Evolutionary conservation across 2,113 vertebrate species (phyloP).

Genomic region (Tetrao urogallus): DNA sequence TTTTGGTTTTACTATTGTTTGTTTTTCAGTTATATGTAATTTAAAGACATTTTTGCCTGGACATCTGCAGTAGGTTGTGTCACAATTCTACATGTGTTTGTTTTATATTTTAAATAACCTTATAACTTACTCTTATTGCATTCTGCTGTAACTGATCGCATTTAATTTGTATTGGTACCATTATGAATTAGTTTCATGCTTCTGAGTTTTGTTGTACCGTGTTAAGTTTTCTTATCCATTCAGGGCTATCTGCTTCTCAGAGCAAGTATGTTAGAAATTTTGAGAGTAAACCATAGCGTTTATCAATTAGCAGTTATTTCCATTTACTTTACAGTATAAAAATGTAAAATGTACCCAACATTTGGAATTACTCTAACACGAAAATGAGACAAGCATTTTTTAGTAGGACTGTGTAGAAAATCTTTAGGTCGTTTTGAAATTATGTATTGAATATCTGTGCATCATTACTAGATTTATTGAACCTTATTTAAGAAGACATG

Average conservation of each 20-base stretch:
- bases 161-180: not conserved
- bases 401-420: not conserved
- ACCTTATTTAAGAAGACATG: not conserved
- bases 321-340: not conserved
- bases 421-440: not conserved
- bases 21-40: not conserved
- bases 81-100: not conserved
- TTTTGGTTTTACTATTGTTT: not conserved
- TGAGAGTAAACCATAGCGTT: not conserved
- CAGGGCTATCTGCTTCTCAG: not conserved
- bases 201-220: not conserved
- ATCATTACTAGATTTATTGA: not conserved
- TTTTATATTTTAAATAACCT: not conserved
- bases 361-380: not conserved
- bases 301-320: not conserved
- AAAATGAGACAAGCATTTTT: not conserved
- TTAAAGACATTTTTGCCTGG: not conserved
- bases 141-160: not conserved
- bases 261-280: not conserved
- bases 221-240: not conserved
- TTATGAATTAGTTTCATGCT: not conserved
- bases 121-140: not conserved
- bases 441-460: not conserved
- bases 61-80: not conserved
- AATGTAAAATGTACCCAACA: not conserved